These are phyloP conservation scores for Vanessa cardui DNA, from an alignment of 2,888 invertebrate species.

Conservation along the genomic window DNA sequence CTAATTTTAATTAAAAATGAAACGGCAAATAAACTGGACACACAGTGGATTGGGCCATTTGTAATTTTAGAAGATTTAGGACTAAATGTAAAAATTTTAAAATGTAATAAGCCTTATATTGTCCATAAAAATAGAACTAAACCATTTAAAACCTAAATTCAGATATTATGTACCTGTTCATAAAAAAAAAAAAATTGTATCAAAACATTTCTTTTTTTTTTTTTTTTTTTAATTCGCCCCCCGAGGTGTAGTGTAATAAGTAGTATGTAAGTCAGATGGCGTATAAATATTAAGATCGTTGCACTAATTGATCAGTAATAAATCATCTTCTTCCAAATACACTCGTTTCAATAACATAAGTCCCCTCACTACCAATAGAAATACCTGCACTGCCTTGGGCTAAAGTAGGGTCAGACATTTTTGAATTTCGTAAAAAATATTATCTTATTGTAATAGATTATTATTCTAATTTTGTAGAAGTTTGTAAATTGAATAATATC, in stretches of 20 bases:
- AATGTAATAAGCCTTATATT: not conserved
- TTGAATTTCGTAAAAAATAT: too few species aligned
- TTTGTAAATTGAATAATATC: too few species aligned
- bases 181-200: too few species aligned
- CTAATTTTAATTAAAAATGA: not conserved
- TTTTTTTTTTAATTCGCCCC: not conserved
- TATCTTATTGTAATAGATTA: too few species aligned
- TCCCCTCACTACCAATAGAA: too few species aligned
- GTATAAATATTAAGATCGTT: constrained; percentile 3
- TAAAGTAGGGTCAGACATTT: too few species aligned
- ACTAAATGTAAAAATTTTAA: not conserved
- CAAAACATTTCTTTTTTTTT: not conserved
- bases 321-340: not conserved
- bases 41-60: not conserved
- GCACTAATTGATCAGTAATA: not conserved
- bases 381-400: too few species aligned
- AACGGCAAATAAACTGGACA: not conserved
- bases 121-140: constrained; percentile 1
- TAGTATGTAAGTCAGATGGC: constrained; percentile 2
- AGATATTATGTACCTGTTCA: not conserved
- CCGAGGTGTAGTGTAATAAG: not conserved
- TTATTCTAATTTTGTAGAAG: too few species aligned
- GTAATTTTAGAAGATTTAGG: not conserved
- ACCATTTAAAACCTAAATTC: not conserved
- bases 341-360: too few species aligned